Evolutionary conservation across 2,888 invertebrate species (phyloP).

Genomic region (Ochropleura leucogaster): DNA sequence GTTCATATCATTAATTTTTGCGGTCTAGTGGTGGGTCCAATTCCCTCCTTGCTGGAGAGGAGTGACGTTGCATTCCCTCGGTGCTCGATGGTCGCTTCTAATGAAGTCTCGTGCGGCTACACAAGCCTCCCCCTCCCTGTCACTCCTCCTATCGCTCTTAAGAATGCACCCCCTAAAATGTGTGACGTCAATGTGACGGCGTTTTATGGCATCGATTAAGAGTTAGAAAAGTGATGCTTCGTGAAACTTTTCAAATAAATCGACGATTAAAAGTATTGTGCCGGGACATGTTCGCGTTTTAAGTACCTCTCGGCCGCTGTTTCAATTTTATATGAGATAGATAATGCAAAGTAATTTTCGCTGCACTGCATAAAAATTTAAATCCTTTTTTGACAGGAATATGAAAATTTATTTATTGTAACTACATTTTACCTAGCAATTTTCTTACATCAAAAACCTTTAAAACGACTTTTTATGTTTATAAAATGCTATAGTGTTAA

Average conservation of each 20-base stretch:
- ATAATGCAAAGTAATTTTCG: constrained; percentile 28
- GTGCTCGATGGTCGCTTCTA: constrained; percentile 75
- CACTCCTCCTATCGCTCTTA: constrained; percentile 68
- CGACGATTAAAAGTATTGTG: constrained; percentile 4
- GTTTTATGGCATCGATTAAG: constrained; percentile 38
- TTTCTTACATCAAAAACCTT: constrained; percentile 37
- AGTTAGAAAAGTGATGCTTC: constrained; percentile 19
- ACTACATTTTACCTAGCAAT: constrained; percentile 36
- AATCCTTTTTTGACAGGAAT: constrained; percentile 36
- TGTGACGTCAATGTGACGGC: constrained; percentile 47
- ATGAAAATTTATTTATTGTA: constrained; percentile 35
- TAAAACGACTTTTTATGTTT: constrained; percentile 37
- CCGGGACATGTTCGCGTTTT: not conserved
- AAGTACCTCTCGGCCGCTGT: constrained; percentile 3
- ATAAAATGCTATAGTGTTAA: constrained; percentile 45
- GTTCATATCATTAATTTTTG: constrained; percentile 61
- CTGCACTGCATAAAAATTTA: constrained; percentile 14
- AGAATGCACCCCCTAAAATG: constrained; percentile 66
- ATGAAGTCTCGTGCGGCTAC: constrained; percentile 84
- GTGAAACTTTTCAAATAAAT: constrained; percentile 14
- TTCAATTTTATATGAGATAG: constrained; percentile 26
- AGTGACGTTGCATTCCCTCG: constrained; percentile 79
- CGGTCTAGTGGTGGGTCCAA: constrained; percentile 46
- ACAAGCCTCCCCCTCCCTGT: constrained; percentile 71
- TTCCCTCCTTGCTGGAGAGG: constrained; percentile 61